A percentile compares a stretch with the other conserved stretches of the same genome.
Evolutionary conservation across 2,113 vertebrate species (phyloP).

Genomic region (Lepus europaeus): DNA sequence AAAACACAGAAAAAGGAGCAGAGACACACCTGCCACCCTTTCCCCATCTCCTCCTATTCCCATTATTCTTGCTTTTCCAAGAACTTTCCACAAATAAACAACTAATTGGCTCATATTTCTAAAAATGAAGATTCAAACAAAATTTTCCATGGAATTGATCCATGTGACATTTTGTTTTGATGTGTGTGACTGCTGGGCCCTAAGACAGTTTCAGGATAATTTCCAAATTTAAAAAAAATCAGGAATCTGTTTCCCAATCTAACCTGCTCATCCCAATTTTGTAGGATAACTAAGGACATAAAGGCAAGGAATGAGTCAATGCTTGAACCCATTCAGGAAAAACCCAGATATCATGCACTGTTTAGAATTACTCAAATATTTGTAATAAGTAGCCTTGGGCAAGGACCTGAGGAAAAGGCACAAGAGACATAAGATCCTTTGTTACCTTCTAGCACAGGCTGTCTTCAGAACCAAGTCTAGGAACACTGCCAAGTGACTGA

Average conservation of each 20-base stretch:
- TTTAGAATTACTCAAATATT: conserved; percentile 18
- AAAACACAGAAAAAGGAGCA: neutral
- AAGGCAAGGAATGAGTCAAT: conserved; percentile 2
- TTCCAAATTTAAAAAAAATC: neutral
- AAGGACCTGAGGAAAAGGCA: neutral
- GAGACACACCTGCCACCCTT: neutral
- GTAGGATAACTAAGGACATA: neutral
- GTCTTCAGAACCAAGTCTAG: neutral
- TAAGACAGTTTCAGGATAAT: neutral
- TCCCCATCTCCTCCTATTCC: fast-evolving
- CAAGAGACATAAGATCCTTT: neutral
- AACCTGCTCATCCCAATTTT: neutral
- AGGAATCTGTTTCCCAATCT: neutral
- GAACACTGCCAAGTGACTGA: neutral
- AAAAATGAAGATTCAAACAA: neutral
- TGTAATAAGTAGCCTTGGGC: neutral
- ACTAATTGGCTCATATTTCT: neutral
- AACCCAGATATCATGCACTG: neutral
- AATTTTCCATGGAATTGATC: neutral
- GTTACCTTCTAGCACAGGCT: neutral
- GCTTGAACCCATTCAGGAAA: neutral
- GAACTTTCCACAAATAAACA: neutral
- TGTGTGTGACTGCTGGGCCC: neutral
- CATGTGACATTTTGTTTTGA: neutral
- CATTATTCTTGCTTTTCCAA: neutral